A percentile compares a stretch with the other conserved stretches of the same genome.
These are phyloP conservation scores for Tolypeutes matacus DNA, from an alignment of 2,797 vertebrate species.

Conservation along the genomic window DNA sequence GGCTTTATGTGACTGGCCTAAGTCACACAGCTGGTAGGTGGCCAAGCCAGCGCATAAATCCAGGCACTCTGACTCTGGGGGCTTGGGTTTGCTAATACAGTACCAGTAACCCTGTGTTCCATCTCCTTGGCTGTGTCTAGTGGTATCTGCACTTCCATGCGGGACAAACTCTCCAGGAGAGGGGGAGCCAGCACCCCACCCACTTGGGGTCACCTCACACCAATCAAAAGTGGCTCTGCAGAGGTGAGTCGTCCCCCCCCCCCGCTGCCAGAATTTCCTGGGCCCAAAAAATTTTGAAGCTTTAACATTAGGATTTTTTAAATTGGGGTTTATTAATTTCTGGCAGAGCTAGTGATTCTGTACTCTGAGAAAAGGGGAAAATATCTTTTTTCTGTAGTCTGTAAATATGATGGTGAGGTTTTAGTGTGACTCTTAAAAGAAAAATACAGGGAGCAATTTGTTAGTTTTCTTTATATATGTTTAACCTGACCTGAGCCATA, in stretches of 20 bases:
- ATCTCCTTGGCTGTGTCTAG: slow-evolving; percentile 70
- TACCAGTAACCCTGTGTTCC: slow-evolving; percentile 54
- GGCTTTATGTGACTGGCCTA: neutral
- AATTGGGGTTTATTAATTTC: slow-evolving; percentile 4
- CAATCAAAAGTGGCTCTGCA: slow-evolving; percentile 85
- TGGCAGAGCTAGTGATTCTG: slow-evolving; percentile 35
- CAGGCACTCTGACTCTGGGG: neutral
- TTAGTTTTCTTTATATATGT: neutral
- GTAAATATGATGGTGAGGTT: slow-evolving; percentile 7
- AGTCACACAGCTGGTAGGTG: neutral
- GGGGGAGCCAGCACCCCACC: slow-evolving; percentile 71
- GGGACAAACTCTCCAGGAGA: slow-evolving; percentile 74
- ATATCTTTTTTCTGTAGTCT: slow-evolving; percentile 11
- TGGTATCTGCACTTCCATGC: slow-evolving; percentile 83
- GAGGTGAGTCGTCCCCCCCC: no score
- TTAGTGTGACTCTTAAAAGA: neutral
- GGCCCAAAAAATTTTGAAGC: neutral
- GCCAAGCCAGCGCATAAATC: neutral
- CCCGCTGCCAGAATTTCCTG: neutral
- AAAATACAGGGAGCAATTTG: neutral
- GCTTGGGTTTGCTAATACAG: neutral
- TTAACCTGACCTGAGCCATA: neutral
- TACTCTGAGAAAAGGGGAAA: neutral
- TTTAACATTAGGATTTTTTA: slow-evolving; percentile 41
- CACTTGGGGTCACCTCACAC: slow-evolving; percentile 49